A percentile compares a stretch with the other conserved stretches of the same genome.
These are phyloP conservation scores for Semotilus atromaculatus DNA, from an alignment of 2,797 vertebrate species.

Conservation along the genomic window DNA sequence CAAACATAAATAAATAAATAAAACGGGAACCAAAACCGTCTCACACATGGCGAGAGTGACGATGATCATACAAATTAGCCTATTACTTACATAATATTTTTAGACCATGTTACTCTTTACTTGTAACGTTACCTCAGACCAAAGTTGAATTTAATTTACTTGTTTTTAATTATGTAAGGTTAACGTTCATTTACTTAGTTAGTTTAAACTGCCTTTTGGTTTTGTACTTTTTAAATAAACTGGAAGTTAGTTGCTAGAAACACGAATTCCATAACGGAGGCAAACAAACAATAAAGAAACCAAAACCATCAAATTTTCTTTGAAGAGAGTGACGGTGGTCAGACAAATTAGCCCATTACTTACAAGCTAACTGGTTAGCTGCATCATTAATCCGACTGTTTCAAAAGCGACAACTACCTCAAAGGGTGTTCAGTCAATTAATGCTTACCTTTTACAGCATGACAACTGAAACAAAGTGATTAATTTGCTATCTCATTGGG, in stretches of 20 bases:
- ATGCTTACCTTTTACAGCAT: constrained; percentile 69
- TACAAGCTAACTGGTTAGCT: constrained; percentile 26
- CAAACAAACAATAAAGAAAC: neutral
- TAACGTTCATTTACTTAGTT: neutral
- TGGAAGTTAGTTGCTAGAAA: neutral
- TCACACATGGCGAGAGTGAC: neutral
- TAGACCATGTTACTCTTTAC: neutral
- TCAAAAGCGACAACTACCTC: neutral
- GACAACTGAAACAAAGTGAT: constrained; percentile 43
- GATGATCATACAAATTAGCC: neutral
- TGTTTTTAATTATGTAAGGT: neutral
- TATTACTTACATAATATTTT: neutral
- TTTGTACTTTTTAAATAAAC: constrained; percentile 1
- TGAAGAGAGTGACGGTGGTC: neutral
- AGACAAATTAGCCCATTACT: constrained; percentile 22
- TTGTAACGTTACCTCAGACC: too few relatives aligned
- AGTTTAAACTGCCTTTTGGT: neutral
- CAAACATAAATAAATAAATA: neutral
- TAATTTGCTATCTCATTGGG: constrained; percentile 13
- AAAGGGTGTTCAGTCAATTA: constrained; percentile 14
- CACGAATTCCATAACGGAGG: neutral
- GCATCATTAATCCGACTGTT: neutral
- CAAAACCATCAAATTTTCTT: neutral
- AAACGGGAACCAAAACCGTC: neutral
- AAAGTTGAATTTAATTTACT: neutral